Conservation (phyloP, 2,888 invertebrate genomes). For the Acrocyrtus sp. region DNA sequence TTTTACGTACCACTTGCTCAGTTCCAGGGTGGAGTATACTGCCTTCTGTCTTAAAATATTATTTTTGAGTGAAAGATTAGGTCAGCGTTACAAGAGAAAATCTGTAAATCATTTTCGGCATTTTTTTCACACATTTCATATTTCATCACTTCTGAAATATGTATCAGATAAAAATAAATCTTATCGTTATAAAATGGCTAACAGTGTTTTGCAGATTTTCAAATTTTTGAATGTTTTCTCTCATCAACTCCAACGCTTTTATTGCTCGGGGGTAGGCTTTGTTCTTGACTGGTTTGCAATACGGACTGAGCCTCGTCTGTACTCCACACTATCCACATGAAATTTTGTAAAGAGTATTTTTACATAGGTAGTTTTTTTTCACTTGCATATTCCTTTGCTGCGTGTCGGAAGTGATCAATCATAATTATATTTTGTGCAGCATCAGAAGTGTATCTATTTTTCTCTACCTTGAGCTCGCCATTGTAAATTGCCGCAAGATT, state of each 20-base stretch:
- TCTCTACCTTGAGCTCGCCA: constrained; percentile 17
- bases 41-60: no score
- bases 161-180: neutral
- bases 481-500: constrained; percentile 30
- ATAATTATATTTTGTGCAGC: neutral
- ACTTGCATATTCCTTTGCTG: no score
- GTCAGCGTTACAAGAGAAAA: no score
- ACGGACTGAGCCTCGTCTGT: constrained; percentile 1
- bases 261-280: constrained; percentile 15
- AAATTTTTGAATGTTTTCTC: constrained; percentile 22
- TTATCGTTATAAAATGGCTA: neutral
- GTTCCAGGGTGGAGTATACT: constrained; percentile 6
- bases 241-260: constrained; percentile 24
- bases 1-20: constrained; percentile 29
- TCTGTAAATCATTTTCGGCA: no score
- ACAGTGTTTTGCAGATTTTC: neutral
- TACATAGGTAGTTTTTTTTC: no score
- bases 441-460: no score
- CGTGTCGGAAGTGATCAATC: neutral
- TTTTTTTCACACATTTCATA: no score
- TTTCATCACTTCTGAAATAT: no score
- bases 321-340: constrained; percentile 15
- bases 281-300: neutral
- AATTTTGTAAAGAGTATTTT: no score
- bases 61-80: no score